Evolutionary conservation across 1,140 invertebrate species (phyloP).

Genomic region (Probaryconus sp.): DNA sequence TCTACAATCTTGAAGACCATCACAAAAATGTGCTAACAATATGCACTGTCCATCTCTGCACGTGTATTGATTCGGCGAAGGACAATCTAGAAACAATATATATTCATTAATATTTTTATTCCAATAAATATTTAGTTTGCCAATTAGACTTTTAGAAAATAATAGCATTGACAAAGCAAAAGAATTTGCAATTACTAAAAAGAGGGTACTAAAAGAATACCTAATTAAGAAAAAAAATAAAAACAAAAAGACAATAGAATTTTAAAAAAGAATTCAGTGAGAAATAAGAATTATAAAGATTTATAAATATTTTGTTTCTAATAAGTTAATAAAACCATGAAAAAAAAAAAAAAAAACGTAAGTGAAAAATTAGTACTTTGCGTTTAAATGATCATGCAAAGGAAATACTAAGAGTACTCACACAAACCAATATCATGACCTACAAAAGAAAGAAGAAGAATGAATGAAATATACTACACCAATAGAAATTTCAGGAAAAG

Average conservation of each 20-base stretch:
- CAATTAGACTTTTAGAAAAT: no score
- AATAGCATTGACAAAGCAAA: no score
- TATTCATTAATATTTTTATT: constrained; percentile 19
- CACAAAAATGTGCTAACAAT: constrained; percentile 80
- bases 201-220: no score
- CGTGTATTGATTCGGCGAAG: constrained; percentile 76
- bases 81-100: constrained; percentile 76
- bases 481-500: constrained; percentile 42
- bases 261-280: no score
- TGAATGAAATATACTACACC: constrained; percentile 44
- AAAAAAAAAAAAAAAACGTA: neutral
- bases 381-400: constrained; percentile 8
- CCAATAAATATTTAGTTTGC: neutral
- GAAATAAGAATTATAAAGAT: neutral
- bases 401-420: constrained; percentile 69
- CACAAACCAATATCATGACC: constrained; percentile 72
- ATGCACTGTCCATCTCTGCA: constrained; percentile 83
- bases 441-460: constrained; percentile 67
- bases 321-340: neutral
- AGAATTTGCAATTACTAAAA: no score
- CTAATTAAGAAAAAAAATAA: no score
- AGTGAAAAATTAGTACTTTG: neutral
- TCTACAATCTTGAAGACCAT: constrained; percentile 81
- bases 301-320: neutral
- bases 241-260: no score